Evolutionary conservation across 2,113 vertebrate genomes (phyloP).

Genomic region (Calidris pygmaea): DNA sequence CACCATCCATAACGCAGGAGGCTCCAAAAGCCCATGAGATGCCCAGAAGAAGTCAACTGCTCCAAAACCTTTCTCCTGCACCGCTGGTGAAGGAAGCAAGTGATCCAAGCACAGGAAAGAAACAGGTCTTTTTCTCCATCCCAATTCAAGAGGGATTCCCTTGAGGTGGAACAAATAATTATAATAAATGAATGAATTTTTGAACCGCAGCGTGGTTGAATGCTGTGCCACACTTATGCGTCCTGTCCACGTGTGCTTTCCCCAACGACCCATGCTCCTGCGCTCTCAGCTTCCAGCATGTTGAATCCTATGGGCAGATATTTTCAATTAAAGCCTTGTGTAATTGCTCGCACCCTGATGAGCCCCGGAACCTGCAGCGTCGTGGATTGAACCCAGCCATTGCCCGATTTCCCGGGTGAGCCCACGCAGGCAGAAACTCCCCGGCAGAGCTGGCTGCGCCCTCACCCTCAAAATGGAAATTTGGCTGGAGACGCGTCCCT

Average conservation of each 20-base stretch:
- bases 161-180: neutral
- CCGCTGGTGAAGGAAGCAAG: fast-evolving
- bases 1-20: neutral
- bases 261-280: fast-evolving
- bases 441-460: fast-evolving
- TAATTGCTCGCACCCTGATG: neutral
- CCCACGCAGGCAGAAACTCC: neutral
- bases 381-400: neutral
- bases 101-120: fast-evolving
- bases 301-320: fast-evolving
- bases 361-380: neutral
- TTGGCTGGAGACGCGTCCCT: neutral
- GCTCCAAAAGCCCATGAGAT: neutral
- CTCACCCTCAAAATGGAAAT: neutral
- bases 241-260: fast-evolving
- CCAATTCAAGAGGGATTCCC: neutral
- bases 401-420: neutral
- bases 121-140: neutral
- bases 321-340: neutral
- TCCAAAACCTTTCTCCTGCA: neutral
- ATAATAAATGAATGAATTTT: fast-evolving
- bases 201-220: neutral
- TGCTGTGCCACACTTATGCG: fast-evolving
- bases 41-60: neutral
- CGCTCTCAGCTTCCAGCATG: fast-evolving